Evolutionary conservation across 2,113 vertebrate genomes (phyloP), one percentile per base, ranked within the genome.

Genomic region (Scophthalmus maximus): DNA sequence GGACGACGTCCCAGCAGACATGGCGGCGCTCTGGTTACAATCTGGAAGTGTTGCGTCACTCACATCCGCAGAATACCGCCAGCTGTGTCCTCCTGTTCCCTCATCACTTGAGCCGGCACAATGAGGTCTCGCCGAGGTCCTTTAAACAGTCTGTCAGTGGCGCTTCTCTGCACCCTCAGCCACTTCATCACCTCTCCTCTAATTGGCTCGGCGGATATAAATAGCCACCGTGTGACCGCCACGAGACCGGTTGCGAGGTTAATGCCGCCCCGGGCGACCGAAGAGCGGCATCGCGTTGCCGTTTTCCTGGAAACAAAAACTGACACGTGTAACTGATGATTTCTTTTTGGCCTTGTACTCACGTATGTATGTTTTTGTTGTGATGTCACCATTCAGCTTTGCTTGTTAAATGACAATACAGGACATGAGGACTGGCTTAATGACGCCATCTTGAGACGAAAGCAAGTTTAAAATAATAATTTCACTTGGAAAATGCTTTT

Each of bases 151-250:
- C 57, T 51, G 69, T 71, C 59, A 26, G 11, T 50, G 70, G 68
- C 63, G 50, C 78, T 79, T 71, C 70, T 84, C 68, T 67, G 36
- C 72, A 79, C 68, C 68, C 66, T 76, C 67, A 25, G 57, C 61
- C 61, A 77, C 73, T 84, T 86, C 72, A 80, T 88, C 78, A 86
- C 78, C 76, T 70, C 60, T 79, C 81, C 73, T 63, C 60, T 91
- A 91, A 92, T 92, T 92, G 82, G 83, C 69, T 73, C 27, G 3
- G 29, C 63, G 76, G 84, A 84, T 90, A 91, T 83, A 91, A 91
- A 92, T 92, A 93, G 84, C 81, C 52, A 23, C 63, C n/a, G 61
- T 63, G 66, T 58, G 65, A 78, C 74, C 63, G 78, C 87, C 83
- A 88, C 23, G 5, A 57, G 79, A 80, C 80, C 82, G 79, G 83